phyloP scores from a whole-genome alignment of 1,140 invertebrate species.

The Macrocentrus cingulum region DNA sequence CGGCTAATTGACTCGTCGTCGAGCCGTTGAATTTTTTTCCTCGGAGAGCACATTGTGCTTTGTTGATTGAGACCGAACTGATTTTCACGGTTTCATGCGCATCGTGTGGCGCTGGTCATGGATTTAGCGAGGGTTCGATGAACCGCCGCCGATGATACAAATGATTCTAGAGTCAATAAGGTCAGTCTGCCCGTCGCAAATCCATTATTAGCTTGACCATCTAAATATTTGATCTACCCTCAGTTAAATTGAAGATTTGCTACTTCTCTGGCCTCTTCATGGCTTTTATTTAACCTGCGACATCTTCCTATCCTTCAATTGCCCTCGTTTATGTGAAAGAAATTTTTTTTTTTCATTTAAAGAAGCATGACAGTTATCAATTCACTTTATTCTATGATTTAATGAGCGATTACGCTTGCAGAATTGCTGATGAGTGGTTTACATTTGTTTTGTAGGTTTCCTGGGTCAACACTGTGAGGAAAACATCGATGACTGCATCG shows the following conservation, averaged over 20 bases:
- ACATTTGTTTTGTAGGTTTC: slow-evolving; percentile 67
- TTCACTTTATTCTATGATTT: background rate
- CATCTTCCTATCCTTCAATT: background rate
- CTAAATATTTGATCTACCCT: slow-evolving; percentile 43
- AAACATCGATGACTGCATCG: slow-evolving; percentile 88
- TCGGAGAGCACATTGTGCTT: background rate
- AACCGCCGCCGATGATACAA: slow-evolving; percentile 5
- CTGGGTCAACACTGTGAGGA: slow-evolving; percentile 84
- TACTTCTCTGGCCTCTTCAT: background rate
- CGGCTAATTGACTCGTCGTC: background rate
- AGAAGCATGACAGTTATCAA: slow-evolving; percentile 8
- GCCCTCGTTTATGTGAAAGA: background rate
- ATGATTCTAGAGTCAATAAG: slow-evolving; percentile 21
- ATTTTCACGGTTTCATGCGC: slow-evolving; percentile 7
- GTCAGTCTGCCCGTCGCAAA: slow-evolving; percentile 36
- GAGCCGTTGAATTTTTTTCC: background rate
- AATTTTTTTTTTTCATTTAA: too few species aligned
- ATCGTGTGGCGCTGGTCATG: slow-evolving; percentile 14
- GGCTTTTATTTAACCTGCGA: background rate
- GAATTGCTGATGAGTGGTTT: background rate
- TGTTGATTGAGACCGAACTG: background rate
- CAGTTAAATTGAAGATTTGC: slow-evolving; percentile 10
- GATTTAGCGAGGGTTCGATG: slow-evolving; percentile 4
- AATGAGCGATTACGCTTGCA: background rate
- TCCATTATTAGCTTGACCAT: slow-evolving; percentile 37